Evolutionary conservation across 53 echinoderm and acorn worm genomes (phyloP).

Genomic region (Hippasteria phrygiana): DNA sequence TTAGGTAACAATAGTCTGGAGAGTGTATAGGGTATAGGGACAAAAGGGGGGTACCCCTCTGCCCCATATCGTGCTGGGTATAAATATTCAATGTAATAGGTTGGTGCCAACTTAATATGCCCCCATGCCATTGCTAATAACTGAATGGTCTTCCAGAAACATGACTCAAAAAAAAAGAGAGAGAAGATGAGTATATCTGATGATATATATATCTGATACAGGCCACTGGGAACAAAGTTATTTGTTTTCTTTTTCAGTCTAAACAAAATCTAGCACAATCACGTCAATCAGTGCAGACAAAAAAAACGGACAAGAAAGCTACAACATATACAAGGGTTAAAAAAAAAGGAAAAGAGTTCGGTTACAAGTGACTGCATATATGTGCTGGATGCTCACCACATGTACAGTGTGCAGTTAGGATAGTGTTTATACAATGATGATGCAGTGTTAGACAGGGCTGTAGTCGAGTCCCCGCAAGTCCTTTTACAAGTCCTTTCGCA

Average conservation of each 20-base stretch:
- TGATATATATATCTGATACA: background rate
- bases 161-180: too few species aligned
- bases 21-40: too few species aligned
- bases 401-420: slow-evolving; percentile 13
- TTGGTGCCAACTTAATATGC: too few species aligned
- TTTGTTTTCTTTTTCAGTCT: background rate
- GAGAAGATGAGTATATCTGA: too few species aligned
- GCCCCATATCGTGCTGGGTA: too few species aligned
- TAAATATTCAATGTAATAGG: too few species aligned
- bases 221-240: background rate
- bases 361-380: background rate
- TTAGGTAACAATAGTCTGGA: too few species aligned
- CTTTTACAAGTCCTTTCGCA: too few species aligned
- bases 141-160: too few species aligned
- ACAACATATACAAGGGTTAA: background rate
- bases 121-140: too few species aligned
- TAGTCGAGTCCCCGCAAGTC: too few species aligned
- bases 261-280: background rate
- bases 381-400: background rate
- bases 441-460: background rate
- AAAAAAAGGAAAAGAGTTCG: background rate
- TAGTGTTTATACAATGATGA: background rate
- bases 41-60: too few species aligned
- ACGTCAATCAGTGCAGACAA: background rate
- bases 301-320: background rate